phyloP scores from a whole-genome alignment of 2,888 invertebrate genomes.

The Platerodrilus igneus region DNA sequence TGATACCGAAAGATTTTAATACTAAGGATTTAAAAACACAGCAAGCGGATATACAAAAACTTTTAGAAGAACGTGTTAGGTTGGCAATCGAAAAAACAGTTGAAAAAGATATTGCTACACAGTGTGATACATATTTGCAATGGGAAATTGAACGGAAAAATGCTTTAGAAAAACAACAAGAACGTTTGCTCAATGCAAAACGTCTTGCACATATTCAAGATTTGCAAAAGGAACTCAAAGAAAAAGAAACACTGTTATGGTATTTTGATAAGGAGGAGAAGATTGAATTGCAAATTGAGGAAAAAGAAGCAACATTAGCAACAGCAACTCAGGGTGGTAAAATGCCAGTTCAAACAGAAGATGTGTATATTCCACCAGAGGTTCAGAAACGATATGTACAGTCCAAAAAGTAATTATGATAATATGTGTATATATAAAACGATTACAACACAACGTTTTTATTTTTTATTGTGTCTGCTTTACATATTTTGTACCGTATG shows the following conservation, averaged over 20 bases:
- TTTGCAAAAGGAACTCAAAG: slow-evolving; percentile 54
- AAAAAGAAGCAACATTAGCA: slow-evolving; percentile 46
- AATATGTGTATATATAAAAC: too few species aligned
- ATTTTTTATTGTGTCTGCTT: too few species aligned
- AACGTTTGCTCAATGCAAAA: slow-evolving; percentile 49
- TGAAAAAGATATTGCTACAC: slow-evolving; percentile 55
- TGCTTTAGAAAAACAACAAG: slow-evolving; percentile 57
- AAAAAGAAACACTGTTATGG: slow-evolving; percentile 64
- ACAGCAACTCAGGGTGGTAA: not conserved
- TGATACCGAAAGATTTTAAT: slow-evolving; percentile 40
- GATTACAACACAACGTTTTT: too few species aligned
- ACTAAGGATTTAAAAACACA: slow-evolving; percentile 28
- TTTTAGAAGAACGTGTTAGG: slow-evolving; percentile 52
- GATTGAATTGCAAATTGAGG: slow-evolving; percentile 67
- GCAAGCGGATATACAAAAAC: slow-evolving; percentile 45
- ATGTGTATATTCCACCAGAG: slow-evolving; percentile 70
- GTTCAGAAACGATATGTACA: slow-evolving; percentile 39
- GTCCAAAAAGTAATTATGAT: too few species aligned
- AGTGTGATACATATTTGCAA: slow-evolving; percentile 54
- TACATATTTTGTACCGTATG: too few species aligned
- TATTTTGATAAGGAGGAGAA: slow-evolving; percentile 79
- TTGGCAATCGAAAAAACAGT: slow-evolving; percentile 54
- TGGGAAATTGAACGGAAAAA: slow-evolving; percentile 58
- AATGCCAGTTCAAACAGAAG: slow-evolving; percentile 45
- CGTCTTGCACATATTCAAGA: slow-evolving; percentile 55